Evolutionary conservation across 2,797 vertebrate species (phyloP), one percentile per base, ranked within the genome.

Genomic region (Urocyon cinereoargenteus): DNA sequence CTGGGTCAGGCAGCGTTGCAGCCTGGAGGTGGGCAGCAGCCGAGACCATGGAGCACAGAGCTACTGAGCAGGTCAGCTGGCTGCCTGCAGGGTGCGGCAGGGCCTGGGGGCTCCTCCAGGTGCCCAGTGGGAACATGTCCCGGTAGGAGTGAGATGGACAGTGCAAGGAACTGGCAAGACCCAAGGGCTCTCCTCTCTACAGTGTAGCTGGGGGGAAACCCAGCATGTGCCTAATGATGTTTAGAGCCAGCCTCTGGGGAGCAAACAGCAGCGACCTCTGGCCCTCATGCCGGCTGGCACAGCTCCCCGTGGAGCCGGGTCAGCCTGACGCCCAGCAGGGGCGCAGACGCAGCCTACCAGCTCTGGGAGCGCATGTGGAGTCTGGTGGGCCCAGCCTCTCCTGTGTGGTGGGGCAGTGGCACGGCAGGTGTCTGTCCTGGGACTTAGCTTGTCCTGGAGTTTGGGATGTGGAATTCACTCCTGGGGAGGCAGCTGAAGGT

Each of bases 281-380:
- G 6, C 13, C 12, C 55, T 10, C 45, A 18, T 6, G 1, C 57
- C 14, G 36, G n/a, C 49, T 12, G 16, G 36, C 1, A 11, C 5
- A 6, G 34, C 45, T 75, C 6, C 8, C 28, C 70, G 28, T 4
- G 2, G 49, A 75, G 40, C 72, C 15, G 1, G 4, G 11, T 59
- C 21, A 40, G 45, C 55, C 53, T 2, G 0, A 6, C 1, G 11
- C 51, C 45, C 18, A 2, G 24, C 34, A 28, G n/a, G 1, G 13
- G 28, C 51, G 18, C 34, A 24, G 79, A 21, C 51, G 5, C 57
- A 19, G 31, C 34, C 79, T 49, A 70, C 53, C 7, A 2, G 77
- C 55, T 36, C 59, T 6, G 10, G 55, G 62, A 26, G n/a, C 9
- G 0, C 18, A 22, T 34, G 1, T 15, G n/a, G 16, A 82, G 15